Conservation (phyloP, 2,888 invertebrate genomes). For the Pachymerium ferrugineum region DNA sequence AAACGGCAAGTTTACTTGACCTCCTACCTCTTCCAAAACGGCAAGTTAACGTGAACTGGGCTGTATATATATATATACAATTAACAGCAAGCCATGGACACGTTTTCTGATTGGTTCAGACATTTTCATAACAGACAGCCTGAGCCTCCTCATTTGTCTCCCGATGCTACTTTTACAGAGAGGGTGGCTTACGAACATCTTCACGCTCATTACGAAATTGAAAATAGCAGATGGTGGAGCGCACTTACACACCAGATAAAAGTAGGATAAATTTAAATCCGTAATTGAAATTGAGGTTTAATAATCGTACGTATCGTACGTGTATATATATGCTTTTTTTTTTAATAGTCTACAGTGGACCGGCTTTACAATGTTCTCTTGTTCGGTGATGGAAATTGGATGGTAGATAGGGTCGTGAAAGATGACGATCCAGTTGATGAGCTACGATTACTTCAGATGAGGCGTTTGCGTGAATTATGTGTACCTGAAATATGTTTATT, state of each 20-base stretch:
- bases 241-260: conserved; percentile 64
- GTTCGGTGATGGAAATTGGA: conserved; percentile 87
- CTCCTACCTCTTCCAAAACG: too few relatives aligned
- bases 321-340: too few relatives aligned
- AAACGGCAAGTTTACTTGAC: too few relatives aligned
- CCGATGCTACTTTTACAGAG: conserved; percentile 65
- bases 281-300: background rate
- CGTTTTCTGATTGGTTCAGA: conserved; percentile 83
- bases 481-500: conserved; percentile 76
- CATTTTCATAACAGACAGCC: conserved; percentile 76
- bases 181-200: conserved; percentile 82
- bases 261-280: conserved; percentile 45
- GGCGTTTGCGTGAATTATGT: conserved; percentile 69
- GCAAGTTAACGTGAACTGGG: too few relatives aligned
- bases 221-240: conserved; percentile 59
- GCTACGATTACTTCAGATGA: conserved; percentile 63
- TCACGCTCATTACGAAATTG: conserved; percentile 68
- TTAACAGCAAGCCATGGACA: conserved; percentile 68
- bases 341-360: conserved; percentile 68
- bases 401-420: conserved; percentile 66
- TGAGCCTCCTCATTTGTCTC: conserved; percentile 42
- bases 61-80: too few relatives aligned
- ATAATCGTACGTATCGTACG: conserved; percentile 40
- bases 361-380: conserved; percentile 77
- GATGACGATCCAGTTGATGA: conserved; percentile 44